These are phyloP conservation scores for Pogonognathellus flavescens DNA, from an alignment of 1,140 invertebrate genomes.

Conservation along the genomic window DNA sequence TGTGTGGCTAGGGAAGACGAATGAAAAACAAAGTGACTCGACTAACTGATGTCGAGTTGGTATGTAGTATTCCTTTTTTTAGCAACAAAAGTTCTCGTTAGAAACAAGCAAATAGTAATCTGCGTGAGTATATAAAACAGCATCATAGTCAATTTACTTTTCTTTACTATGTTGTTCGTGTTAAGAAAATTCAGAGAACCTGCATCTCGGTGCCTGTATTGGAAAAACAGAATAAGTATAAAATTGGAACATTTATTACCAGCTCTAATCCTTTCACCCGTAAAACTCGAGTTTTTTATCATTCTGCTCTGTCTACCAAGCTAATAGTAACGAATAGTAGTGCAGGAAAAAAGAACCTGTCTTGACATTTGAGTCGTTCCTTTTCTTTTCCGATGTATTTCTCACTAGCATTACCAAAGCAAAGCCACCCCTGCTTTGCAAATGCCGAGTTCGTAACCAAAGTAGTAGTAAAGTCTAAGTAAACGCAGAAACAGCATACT, in stretches of 20 bases:
- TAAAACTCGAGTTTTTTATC: constrained; percentile 36
- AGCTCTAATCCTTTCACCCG: constrained; percentile 47
- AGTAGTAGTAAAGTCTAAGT: background rate
- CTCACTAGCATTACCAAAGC: background rate
- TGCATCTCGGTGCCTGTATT: constrained; percentile 1
- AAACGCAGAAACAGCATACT: background rate
- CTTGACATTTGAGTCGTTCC: constrained; percentile 23
- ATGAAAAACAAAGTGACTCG: constrained; percentile 26
- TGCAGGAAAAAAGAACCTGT: constrained; percentile 26
- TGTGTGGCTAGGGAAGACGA: background rate
- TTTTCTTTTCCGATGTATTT: background rate
- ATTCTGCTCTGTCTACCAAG: constrained; percentile 17
- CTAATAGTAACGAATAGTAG: constrained; percentile 38
- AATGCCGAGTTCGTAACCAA: constrained; percentile 10
- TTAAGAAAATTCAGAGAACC: background rate
- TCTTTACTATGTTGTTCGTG: background rate
- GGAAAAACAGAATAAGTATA: constrained; percentile 47
- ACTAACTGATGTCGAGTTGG: too few relatives aligned
- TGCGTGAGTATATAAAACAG: too few relatives aligned
- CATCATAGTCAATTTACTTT: background rate
- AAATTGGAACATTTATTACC: constrained; percentile 50
- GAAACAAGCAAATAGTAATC: background rate
- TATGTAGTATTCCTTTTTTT: background rate
- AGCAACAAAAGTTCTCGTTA: constrained; percentile 29
- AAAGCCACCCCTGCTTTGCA: constrained; percentile 2